Evolutionary conservation across 2,888 invertebrate genomes (phyloP).

Genomic region (Leptopilina drosophilae): DNA sequence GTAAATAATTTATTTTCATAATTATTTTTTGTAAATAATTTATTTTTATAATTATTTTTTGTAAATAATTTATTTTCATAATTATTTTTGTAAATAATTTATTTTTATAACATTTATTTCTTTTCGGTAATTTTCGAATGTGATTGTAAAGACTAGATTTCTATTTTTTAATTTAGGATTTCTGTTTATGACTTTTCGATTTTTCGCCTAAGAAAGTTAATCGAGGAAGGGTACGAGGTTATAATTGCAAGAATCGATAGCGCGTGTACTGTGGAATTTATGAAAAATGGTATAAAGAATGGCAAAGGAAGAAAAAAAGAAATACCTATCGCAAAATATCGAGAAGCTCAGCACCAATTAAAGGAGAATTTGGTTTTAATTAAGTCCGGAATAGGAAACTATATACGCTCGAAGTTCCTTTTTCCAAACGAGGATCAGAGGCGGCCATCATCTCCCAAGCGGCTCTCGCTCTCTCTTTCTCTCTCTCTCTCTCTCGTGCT

Average conservation of each 20-base stretch:
- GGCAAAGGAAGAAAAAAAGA: background rate
- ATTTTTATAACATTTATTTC: too few species aligned
- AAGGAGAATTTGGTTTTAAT: slow-evolving; percentile 65
- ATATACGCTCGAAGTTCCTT: slow-evolving; percentile 58
- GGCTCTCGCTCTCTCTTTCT: slow-evolving; percentile 43
- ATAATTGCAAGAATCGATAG: slow-evolving; percentile 23
- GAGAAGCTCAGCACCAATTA: slow-evolving; percentile 35
- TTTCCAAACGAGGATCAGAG: slow-evolving; percentile 48
- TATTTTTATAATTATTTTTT: too few species aligned
- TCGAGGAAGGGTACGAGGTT: background rate
- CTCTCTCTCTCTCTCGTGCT: slow-evolving; percentile 35
- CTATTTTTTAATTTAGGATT: too few species aligned
- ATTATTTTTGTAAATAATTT: too few species aligned
- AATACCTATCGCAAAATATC: background rate
- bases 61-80: too few species aligned
- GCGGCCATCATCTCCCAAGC: slow-evolving; percentile 46
- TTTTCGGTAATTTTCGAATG: too few species aligned
- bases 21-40: too few species aligned
- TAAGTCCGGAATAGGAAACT: slow-evolving; percentile 66
- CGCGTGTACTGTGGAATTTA: background rate
- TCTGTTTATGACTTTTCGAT: background rate
- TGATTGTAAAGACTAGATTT: too few species aligned
- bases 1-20: too few species aligned
- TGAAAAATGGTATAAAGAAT: slow-evolving; percentile 24
- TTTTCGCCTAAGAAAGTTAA: background rate